Evolutionary conservation across 2,888 invertebrate genomes (phyloP).

Genomic region (Drosophila tripunctata): DNA sequence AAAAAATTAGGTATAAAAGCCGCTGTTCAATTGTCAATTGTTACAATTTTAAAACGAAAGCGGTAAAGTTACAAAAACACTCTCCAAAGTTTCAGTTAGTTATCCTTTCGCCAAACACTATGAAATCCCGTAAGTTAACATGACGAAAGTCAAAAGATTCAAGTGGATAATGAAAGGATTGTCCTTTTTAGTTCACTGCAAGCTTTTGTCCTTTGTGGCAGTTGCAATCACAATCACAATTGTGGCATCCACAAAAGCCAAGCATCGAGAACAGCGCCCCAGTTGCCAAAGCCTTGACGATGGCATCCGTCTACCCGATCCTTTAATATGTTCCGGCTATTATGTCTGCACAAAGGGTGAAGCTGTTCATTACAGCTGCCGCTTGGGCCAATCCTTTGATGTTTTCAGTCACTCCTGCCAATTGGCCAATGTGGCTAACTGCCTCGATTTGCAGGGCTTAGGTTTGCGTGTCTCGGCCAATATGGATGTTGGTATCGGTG

Average conservation of each 20-base stretch:
- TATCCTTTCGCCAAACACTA: constrained; percentile 45
- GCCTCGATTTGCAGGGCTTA: constrained; percentile 36
- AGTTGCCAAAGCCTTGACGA: constrained; percentile 33
- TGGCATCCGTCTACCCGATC: constrained; percentile 34
- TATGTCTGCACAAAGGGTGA: constrained; percentile 37
- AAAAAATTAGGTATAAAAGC: constrained; percentile 52
- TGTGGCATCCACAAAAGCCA: constrained; percentile 19
- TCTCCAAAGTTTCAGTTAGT: constrained; percentile 44
- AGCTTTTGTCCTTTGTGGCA: constrained; percentile 47
- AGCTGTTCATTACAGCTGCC: constrained; percentile 40
- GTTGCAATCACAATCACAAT: constrained; percentile 17
- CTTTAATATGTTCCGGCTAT: constrained; percentile 31
- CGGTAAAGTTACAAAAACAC: constrained; percentile 51
- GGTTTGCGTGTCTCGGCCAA: constrained; percentile 24
- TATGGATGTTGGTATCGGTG: neutral
- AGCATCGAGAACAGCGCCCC: constrained; percentile 9
- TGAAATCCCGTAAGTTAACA: constrained; percentile 60
- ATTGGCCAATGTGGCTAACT: constrained; percentile 33
- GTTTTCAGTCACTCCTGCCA: constrained; percentile 25
- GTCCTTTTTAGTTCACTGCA: constrained; percentile 37
- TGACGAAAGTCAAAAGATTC: neutral
- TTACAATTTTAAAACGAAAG: constrained; percentile 32
- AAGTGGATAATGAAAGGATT: neutral
- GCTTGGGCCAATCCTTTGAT: constrained; percentile 34
- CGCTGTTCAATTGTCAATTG: neutral